A percentile compares a stretch with the other conserved stretches of the same genome.
Evolutionary conservation across 1,140 invertebrate species (phyloP).

Genomic region (Leptinotarsa undecemlineata): DNA sequence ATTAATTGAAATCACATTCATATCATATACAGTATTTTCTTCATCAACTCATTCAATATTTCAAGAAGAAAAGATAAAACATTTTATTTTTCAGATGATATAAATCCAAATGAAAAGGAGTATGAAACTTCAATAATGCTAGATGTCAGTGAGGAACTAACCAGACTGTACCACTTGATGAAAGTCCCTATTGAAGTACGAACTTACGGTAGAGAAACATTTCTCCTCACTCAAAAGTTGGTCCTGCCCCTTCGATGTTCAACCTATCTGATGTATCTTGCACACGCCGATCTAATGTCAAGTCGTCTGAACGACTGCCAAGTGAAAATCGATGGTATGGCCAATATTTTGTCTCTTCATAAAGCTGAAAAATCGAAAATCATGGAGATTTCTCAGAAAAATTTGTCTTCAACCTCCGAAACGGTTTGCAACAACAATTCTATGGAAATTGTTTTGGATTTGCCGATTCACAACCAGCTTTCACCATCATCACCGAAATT

Average conservation of each 20-base stretch:
- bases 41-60: too few species aligned
- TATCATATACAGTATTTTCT: too few species aligned
- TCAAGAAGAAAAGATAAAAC: too few species aligned
- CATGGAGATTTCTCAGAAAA: background rate
- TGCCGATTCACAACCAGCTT: background rate
- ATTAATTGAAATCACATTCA: too few species aligned
- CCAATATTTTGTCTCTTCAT: constrained; percentile 21
- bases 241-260: constrained; percentile 21
- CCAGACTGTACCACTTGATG: constrained; percentile 21
- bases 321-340: constrained; percentile 30
- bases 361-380: background rate
- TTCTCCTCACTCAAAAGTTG: constrained; percentile 28
- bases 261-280: constrained; percentile 15
- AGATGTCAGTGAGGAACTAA: constrained; percentile 20
- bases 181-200: constrained; percentile 27
- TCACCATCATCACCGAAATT: constrained; percentile 23
- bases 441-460: constrained; percentile 15
- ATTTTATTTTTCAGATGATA: too few species aligned
- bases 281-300: constrained; percentile 25
- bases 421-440: constrained; percentile 1
- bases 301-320: constrained; percentile 14
- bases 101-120: background rate
- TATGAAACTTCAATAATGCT: constrained; percentile 22
- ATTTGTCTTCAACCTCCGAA: background rate
- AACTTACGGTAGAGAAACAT: constrained; percentile 16